Conservation (phyloP, 1,140 invertebrate genomes). For the Saxidomus purpurata region DNA sequence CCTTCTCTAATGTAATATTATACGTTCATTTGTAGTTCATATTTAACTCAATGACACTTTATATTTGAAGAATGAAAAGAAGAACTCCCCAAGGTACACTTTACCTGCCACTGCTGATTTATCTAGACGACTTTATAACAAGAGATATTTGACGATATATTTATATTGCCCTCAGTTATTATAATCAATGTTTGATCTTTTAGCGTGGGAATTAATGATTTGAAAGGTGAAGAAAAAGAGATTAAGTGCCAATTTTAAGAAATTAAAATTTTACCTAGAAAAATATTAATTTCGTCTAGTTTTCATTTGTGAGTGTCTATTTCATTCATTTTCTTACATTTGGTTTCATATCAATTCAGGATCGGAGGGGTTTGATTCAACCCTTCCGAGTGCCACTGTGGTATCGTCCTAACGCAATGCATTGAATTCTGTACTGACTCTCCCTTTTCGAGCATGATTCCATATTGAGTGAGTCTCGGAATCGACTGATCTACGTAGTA, state of each 20-base stretch:
- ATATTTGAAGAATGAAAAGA: background rate
- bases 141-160: slow-evolving; percentile 8
- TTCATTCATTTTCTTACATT: too few relatives aligned
- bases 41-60: background rate
- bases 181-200: background rate
- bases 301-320: too few relatives aligned
- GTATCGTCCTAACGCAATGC: too few relatives aligned
- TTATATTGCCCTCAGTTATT: background rate
- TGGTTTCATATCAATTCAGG: too few relatives aligned
- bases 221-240: background rate
- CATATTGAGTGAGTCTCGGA: too few relatives aligned
- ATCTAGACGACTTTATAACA: background rate
- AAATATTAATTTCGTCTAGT: too few relatives aligned
- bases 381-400: too few relatives aligned
- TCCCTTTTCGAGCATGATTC: too few relatives aligned
- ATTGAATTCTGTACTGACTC: too few relatives aligned
- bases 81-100: background rate
- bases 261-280: background rate
- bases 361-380: too few relatives aligned
- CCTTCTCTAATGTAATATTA: background rate
- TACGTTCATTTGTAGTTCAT: background rate
- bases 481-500: too few relatives aligned
- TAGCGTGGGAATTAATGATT: slow-evolving; percentile 1
- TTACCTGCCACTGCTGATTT: background rate
- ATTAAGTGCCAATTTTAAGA: background rate